phyloP scores from a whole-genome alignment of 2,888 invertebrate species.

The Cyaniris semiargus region DNA sequence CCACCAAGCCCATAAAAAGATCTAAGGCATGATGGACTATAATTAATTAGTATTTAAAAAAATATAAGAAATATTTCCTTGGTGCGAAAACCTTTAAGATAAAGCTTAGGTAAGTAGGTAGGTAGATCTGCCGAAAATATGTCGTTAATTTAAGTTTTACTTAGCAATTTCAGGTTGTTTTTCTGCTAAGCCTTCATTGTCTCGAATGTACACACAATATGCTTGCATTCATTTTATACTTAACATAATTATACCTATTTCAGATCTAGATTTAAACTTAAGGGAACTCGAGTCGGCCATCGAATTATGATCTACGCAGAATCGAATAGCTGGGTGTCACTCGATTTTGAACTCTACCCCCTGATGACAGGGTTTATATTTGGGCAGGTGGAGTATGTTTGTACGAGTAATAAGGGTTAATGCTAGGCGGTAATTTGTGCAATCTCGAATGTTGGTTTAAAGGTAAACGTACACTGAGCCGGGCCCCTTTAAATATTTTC shows the following conservation, averaged over 20 bases:
- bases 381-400: constrained; percentile 45
- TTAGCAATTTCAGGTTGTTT: background rate
- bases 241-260: constrained; percentile 14
- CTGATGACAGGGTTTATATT: constrained; percentile 29
- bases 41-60: no score
- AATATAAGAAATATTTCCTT: no score
- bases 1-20: no score
- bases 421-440: constrained; percentile 69
- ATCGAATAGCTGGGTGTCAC: background rate
- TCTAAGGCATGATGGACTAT: no score
- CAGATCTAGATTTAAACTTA: constrained; percentile 19
- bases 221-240: constrained; percentile 1
- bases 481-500: constrained; percentile 35
- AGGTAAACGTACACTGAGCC: constrained; percentile 41
- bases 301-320: constrained; percentile 30
- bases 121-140: no score
- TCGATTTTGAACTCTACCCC: constrained; percentile 36
- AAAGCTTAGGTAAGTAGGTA: no score
- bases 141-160: no score
- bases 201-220: constrained; percentile 10
- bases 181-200: background rate
- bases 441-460: constrained; percentile 74
- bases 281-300: constrained; percentile 18
- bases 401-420: constrained; percentile 70
- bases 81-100: no score